phyloP scores from a whole-genome alignment of 2,888 invertebrate species.

The Coenonympha arcania region DNA sequence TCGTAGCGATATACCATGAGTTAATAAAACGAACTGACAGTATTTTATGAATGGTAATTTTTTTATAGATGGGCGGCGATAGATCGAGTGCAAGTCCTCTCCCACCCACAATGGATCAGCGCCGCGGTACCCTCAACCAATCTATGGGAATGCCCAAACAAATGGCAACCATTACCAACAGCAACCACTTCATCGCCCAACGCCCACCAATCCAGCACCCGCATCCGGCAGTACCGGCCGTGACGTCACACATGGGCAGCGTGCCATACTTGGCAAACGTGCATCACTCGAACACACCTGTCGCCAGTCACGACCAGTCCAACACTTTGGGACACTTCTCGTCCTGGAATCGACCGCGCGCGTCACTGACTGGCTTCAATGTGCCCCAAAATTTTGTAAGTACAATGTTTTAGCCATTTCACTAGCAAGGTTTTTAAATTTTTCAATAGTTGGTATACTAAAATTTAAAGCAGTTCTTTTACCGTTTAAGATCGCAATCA shows the following conservation, averaged over 20 bases:
- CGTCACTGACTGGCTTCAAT: constrained; percentile 51
- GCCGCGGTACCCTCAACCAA: constrained; percentile 44
- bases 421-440: not conserved
- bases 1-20: no score
- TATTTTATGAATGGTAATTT: no score
- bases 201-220: constrained; percentile 29
- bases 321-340: constrained; percentile 47
- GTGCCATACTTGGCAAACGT: constrained; percentile 56
- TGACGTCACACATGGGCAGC: constrained; percentile 47
- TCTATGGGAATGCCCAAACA: constrained; percentile 24
- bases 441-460: no score
- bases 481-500: no score
- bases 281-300: constrained; percentile 37
- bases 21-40: no score
- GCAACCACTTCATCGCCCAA: constrained; percentile 38
- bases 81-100: constrained; percentile 57
- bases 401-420: not conserved
- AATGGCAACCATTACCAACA: constrained; percentile 31
- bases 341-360: constrained; percentile 53
- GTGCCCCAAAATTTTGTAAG: constrained; percentile 50
- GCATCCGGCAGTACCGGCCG: constrained; percentile 23
- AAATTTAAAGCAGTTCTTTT: no score
- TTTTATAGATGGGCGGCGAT: constrained; percentile 45
- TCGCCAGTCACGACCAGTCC: constrained; percentile 36
- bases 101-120: constrained; percentile 45